Evolutionary conservation across 1,140 invertebrate genomes (phyloP).

Genomic region (Caligus rogercresseyi): DNA sequence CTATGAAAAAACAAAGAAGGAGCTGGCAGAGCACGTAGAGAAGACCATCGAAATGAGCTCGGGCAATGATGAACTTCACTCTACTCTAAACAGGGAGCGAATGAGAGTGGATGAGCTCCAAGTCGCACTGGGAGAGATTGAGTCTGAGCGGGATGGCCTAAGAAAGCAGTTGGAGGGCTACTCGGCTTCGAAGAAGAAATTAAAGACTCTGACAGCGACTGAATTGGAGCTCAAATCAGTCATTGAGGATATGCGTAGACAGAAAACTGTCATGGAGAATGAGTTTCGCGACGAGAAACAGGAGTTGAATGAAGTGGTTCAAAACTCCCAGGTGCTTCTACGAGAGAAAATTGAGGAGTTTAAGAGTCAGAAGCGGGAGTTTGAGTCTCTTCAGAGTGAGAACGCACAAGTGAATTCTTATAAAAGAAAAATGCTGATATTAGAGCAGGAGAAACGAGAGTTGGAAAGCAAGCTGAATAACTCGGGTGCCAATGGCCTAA

Average conservation of each 20-base stretch:
- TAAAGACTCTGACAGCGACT: neutral
- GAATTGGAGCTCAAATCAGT: neutral
- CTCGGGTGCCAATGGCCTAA: neutral
- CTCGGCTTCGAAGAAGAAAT: neutral
- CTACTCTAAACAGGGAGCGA: slow-evolving; percentile 7
- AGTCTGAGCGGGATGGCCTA: slow-evolving; percentile 9
- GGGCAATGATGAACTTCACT: neutral
- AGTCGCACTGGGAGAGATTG: slow-evolving; percentile 1
- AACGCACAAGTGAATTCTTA: slow-evolving; percentile 12
- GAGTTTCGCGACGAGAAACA: neutral
- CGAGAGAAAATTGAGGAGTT: slow-evolving; percentile 12
- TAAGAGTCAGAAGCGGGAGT: neutral
- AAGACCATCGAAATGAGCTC: neutral
- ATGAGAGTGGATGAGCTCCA: slow-evolving; percentile 12
- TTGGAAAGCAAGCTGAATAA: neutral
- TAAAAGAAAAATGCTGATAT: slow-evolving; percentile 10
- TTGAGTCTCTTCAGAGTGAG: neutral
- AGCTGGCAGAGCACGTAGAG: slow-evolving; percentile 1
- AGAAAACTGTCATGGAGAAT: neutral
- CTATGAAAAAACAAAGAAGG: slow-evolving; percentile 11
- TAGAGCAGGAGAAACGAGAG: slow-evolving; percentile 19
- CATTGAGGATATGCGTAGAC: neutral
- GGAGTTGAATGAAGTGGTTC: slow-evolving; percentile 13
- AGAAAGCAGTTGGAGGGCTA: neutral
- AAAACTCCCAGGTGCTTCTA: neutral